These are phyloP conservation scores for Boloria euphrosyne DNA, from an alignment of 2,888 invertebrate species.

Conservation along the genomic window DNA sequence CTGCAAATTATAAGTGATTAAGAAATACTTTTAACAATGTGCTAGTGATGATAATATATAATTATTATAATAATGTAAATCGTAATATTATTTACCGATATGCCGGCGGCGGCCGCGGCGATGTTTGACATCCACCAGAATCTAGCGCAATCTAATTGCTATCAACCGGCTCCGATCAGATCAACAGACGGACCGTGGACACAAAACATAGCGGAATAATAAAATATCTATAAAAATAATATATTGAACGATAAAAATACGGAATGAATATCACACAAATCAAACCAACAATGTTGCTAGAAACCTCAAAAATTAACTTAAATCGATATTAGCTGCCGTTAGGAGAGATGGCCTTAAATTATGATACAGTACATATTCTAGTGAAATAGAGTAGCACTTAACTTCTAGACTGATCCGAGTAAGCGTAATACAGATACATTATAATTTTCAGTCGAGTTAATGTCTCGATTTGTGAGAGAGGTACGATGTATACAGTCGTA, in stretches of 20 bases:
- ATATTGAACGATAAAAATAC: constrained; percentile 61
- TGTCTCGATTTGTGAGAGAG: constrained; percentile 76
- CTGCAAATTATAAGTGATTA: constrained; percentile 73
- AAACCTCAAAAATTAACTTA: constrained; percentile 26
- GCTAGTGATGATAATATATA: constrained; percentile 56
- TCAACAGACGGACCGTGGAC: constrained; percentile 14
- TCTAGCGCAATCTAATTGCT: constrained; percentile 81
- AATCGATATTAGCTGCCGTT: constrained; percentile 37
- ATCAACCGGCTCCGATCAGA: constrained; percentile 47
- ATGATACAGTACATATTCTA: constrained; percentile 70
- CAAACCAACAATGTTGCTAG: constrained; percentile 20
- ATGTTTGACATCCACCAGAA: constrained; percentile 71
- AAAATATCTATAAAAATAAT: constrained; percentile 63
- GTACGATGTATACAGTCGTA: constrained; percentile 48
- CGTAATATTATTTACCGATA: constrained; percentile 40
- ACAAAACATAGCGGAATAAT: constrained; percentile 59
- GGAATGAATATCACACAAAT: constrained; percentile 81
- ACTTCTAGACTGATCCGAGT: constrained; percentile 79
- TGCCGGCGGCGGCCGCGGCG: constrained; percentile 56
- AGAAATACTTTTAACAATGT: constrained; percentile 64
- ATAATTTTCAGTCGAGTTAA: constrained; percentile 75
- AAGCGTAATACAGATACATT: constrained; percentile 80
- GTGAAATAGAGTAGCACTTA: constrained; percentile 81
- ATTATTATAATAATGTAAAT: constrained; percentile 31
- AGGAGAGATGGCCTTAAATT: constrained; percentile 41